Evolutionary conservation across 2,113 vertebrate species (phyloP), one percentile per base, ranked within the genome.

Genomic region (Onychostruthus taczanowskii): DNA sequence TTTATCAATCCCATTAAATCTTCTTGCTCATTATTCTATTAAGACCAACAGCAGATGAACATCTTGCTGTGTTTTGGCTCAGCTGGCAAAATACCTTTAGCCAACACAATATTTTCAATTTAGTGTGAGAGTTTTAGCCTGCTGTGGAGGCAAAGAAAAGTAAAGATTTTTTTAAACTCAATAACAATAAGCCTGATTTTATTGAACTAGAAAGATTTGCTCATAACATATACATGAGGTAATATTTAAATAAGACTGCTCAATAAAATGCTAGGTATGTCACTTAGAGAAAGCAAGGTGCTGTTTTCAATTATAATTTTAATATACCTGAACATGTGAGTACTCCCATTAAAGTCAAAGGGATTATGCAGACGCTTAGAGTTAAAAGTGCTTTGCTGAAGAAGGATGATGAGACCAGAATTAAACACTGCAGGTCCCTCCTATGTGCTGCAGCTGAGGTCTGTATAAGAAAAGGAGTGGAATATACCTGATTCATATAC

Each of bases 401-500:
- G 83, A 93, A 63, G 7, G 26, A 76, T 64, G 85, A 84, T 64
- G 30, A 77, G 86, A 61, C 64, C 33, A 43, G 88, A 93, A 75
- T 22, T 58, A 95, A 92, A 84, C 33, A 64, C 43, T 16, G 20
- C 44, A 75, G 37, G 49, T 86, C 80, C 44, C 83, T 78, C 92
- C 88, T 37, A 35, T 87, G 44, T 56, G 49, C 75, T 64, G 58
- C 86, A 72, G 80, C 53, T 82, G 90, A 86, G 30, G 27, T 59
- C 61, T 81, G 64, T 58, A 11, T 77, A 84, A 90, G 68, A 93
- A 56, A 68, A 75, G 33, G 35, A 63, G 64, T 31, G 85, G 64
- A 94, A 76, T 77, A 89, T 96, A 97, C 96, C 95, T 96, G 83
- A 95, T 88, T 89, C 83, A 49, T 70, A 75, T 78, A 81, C 85